These are phyloP conservation scores for Prinia subflava DNA, from an alignment of 2,113 vertebrate genomes.

Conservation along the genomic window DNA sequence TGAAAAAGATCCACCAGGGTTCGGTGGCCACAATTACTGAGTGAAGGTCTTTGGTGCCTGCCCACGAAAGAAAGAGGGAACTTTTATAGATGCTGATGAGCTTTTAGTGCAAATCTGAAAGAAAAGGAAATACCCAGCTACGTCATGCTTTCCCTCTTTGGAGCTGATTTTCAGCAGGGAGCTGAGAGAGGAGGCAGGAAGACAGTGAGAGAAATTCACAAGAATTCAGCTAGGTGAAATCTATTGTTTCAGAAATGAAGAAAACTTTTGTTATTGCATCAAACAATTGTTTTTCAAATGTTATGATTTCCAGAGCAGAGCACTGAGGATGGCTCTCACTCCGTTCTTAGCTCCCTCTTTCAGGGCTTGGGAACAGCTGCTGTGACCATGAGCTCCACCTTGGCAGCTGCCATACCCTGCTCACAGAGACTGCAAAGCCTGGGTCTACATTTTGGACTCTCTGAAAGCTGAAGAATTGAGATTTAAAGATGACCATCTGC, in stretches of 20 bases:
- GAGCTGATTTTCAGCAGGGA: background rate
- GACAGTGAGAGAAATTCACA: background rate
- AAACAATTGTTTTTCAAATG: background rate
- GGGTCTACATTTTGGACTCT: background rate
- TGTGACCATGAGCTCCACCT: background rate
- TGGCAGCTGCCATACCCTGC: background rate
- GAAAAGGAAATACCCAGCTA: background rate
- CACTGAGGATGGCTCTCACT: background rate
- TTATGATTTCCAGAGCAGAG: background rate
- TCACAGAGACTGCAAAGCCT: background rate
- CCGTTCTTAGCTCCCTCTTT: background rate
- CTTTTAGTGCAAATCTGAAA: background rate
- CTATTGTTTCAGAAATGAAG: background rate
- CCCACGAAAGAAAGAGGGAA: background rate
- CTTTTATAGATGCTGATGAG: background rate
- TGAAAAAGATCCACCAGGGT: background rate
- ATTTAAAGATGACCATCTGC: constrained; percentile 9
- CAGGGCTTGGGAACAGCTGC: background rate
- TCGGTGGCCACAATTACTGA: background rate
- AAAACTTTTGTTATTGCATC: background rate
- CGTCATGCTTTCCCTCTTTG: background rate
- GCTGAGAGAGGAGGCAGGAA: background rate
- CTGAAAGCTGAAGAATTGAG: background rate
- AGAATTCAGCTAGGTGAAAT: background rate
- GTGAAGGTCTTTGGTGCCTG: background rate